Percentiles rank a stretch among this genome's conserved stretches.
Evolutionary conservation across 2,113 vertebrate genomes (phyloP).

Genomic region (Chaetorhynchus papuensis): DNA sequence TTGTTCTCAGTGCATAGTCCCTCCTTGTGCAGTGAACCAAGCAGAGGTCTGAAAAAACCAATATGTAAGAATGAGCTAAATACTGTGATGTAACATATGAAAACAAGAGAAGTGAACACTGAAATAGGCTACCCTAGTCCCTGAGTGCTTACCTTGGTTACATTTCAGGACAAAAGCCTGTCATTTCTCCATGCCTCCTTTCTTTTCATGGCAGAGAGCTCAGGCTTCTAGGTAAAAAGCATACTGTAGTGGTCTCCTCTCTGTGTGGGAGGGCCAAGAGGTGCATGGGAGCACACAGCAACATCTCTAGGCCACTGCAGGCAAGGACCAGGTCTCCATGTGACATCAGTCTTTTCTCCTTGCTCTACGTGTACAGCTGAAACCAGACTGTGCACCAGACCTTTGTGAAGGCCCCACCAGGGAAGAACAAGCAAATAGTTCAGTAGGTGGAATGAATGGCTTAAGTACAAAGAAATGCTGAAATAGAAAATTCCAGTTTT

Average conservation of each 20-base stretch:
- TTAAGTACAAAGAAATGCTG: not conserved
- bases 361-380: fast-evolving
- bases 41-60: not conserved
- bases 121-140: not conserved
- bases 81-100: not conserved
- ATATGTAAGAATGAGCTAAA: not conserved
- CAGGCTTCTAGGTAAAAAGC: not conserved
- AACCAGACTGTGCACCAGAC: not conserved
- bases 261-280: fast-evolving
- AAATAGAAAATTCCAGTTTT: not conserved
- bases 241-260: fast-evolving
- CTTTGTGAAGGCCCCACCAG: not conserved
- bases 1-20: not conserved
- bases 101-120: not conserved
- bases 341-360: not conserved
- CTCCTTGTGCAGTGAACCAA: not conserved
- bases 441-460: not conserved
- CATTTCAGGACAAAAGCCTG: not conserved
- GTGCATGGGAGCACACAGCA: not conserved
- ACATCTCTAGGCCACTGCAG: not conserved
- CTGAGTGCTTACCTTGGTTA: not conserved
- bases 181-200: not conserved
- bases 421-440: not conserved
- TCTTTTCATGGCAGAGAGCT: not conserved
- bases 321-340: fast-evolving